phyloP scores from a whole-genome alignment of 2,797 vertebrate genomes.

The Xiphorhynchus erythropygius region DNA sequence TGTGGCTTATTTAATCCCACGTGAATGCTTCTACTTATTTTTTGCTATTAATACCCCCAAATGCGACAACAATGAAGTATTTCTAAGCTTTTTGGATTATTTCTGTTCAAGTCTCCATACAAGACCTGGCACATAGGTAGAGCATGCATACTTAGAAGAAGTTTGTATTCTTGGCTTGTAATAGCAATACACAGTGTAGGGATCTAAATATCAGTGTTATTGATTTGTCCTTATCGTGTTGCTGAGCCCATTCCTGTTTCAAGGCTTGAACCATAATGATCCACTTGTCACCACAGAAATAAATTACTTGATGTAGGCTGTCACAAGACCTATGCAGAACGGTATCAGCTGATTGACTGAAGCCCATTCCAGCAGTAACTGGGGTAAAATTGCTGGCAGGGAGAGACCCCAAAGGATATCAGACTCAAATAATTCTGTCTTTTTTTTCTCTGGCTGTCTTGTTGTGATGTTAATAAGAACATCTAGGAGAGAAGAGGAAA shows the following conservation, averaged over 20 bases:
- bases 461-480: not conserved
- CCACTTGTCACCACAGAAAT: not conserved
- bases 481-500: not conserved
- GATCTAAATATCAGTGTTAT: conserved; percentile 35
- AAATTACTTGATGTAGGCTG: conserved; percentile 1
- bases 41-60: not conserved
- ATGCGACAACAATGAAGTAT: not conserved
- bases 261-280: conserved; percentile 12
- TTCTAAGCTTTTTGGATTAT: not conserved
- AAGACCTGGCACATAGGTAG: not conserved
- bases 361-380: not conserved
- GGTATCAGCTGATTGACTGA: not conserved
- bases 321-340: not conserved
- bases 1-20: not conserved
- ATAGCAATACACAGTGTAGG: not conserved
- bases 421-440: not conserved
- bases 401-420: not conserved
- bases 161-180: not conserved
- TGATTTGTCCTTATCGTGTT: conserved; percentile 27
- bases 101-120: not conserved
- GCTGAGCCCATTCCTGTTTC: not conserved
- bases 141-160: not conserved
- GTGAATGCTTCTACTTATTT: not conserved
- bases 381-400: not conserved
- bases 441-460: not conserved